Conservation (phyloP, 2,797 vertebrate species). For the Phyllotis vaccarum region DNA sequence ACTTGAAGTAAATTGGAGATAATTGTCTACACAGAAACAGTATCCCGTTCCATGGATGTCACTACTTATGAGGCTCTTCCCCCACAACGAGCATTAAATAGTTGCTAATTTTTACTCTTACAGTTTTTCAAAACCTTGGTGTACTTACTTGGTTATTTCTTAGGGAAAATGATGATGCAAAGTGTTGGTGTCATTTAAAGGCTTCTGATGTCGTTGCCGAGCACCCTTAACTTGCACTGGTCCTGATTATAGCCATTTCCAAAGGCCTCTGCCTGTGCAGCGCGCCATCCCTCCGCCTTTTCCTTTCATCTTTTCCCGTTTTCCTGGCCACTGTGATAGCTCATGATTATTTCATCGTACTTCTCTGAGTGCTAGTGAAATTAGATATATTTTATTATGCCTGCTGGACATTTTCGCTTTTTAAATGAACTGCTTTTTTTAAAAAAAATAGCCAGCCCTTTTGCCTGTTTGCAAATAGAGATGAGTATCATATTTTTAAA, state of each 20-base stretch:
- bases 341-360: constrained; percentile 60
- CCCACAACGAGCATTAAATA: not conserved
- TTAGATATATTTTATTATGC: constrained; percentile 61
- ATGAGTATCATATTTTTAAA: constrained; percentile 34
- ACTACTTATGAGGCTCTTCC: not conserved
- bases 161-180: not conserved
- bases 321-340: constrained; percentile 35
- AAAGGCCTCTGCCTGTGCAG: not conserved
- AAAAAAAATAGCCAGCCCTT: not conserved
- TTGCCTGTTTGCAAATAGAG: constrained; percentile 28
- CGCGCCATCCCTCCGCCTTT: not conserved
- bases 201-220: not conserved
- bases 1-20: not conserved
- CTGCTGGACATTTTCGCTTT: constrained; percentile 22
- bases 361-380: constrained; percentile 47
- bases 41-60: not conserved
- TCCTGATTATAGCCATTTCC: not conserved
- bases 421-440: constrained; percentile 48
- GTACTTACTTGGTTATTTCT: not conserved
- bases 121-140: not conserved
- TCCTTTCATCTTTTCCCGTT: constrained; percentile 49
- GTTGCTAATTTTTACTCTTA: not conserved
- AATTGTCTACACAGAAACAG: not conserved
- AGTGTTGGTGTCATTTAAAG: not conserved
- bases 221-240: not conserved